Percentiles rank a stretch among this genome's conserved stretches.
Conservation (phyloP, 1,140 invertebrate species). For the Nylanderia fulva region DNA sequence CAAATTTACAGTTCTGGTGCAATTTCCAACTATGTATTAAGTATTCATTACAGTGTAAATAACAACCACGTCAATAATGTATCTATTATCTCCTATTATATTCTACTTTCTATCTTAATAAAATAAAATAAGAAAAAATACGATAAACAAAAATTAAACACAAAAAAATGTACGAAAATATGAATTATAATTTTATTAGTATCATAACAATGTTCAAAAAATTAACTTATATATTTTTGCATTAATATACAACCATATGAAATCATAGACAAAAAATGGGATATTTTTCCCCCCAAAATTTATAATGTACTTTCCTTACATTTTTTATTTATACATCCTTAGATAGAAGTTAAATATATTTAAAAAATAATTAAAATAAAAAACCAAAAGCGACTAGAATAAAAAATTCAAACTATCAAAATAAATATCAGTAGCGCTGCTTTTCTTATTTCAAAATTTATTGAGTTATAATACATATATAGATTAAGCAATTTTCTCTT, state of each 20-base stretch:
- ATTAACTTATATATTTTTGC: too few species aligned
- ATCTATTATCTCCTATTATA: background rate
- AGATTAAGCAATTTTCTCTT: background rate
- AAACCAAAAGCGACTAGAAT: background rate
- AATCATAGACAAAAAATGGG: background rate
- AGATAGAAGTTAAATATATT: background rate
- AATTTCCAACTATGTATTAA: background rate
- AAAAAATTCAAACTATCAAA: background rate
- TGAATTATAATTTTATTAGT: background rate
- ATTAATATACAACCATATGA: too few species aligned
- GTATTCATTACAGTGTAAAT: background rate
- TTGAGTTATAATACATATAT: background rate
- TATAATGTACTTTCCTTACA: background rate
- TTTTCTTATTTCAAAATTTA: background rate
- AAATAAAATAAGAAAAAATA: constrained; percentile 4
- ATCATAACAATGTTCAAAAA: background rate
- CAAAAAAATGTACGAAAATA: background rate
- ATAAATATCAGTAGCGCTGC: background rate
- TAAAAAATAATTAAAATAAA: background rate
- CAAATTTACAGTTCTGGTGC: background rate
- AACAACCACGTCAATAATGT: background rate
- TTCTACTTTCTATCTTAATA: background rate
- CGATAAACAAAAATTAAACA: background rate
- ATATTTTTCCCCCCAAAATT: background rate
- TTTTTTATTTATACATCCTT: background rate